Evolutionary conservation across 2,888 invertebrate genomes (phyloP).

Genomic region (Selenia dentaria): DNA sequence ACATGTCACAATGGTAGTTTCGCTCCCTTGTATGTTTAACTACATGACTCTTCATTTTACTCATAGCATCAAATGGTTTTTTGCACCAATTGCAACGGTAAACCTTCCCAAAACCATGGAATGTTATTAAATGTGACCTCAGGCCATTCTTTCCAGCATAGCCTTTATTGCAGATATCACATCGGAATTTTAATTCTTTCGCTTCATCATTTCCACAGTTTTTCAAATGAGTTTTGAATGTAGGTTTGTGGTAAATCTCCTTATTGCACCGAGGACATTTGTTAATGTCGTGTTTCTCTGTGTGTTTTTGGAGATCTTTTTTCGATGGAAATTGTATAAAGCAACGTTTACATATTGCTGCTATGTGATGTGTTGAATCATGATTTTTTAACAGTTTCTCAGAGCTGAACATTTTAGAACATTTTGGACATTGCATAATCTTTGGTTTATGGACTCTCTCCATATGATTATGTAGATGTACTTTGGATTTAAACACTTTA

Average conservation of each 20-base stretch:
- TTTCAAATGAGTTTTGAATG: conserved; percentile 56
- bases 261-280: conserved; percentile 58
- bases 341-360: conserved; percentile 61
- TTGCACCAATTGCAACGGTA: conserved; percentile 65
- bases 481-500: conserved; percentile 50
- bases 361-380: conserved; percentile 51
- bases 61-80: conserved; percentile 66
- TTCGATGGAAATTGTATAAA: conserved; percentile 56
- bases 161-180: conserved; percentile 66
- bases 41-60: conserved; percentile 61
- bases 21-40: conserved; percentile 70
- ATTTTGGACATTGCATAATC: conserved; percentile 55
- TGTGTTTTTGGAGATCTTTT: conserved; percentile 52
- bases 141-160: conserved; percentile 60
- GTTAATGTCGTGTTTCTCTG: conserved; percentile 58
- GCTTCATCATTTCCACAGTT: conserved; percentile 49
- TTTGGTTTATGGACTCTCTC: conserved; percentile 65
- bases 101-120: conserved; percentile 63
- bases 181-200: conserved; percentile 50
- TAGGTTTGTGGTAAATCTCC: conserved; percentile 53
- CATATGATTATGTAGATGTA: conserved; percentile 50
- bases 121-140: conserved; percentile 58
- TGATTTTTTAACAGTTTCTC: conserved; percentile 56
- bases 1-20: conserved; percentile 63
- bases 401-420: conserved; percentile 64